Evolutionary conservation across 2,888 invertebrate genomes (phyloP), one percentile per base, ranked within the genome.

Genomic region (Chloroclystis v-ata): DNA sequence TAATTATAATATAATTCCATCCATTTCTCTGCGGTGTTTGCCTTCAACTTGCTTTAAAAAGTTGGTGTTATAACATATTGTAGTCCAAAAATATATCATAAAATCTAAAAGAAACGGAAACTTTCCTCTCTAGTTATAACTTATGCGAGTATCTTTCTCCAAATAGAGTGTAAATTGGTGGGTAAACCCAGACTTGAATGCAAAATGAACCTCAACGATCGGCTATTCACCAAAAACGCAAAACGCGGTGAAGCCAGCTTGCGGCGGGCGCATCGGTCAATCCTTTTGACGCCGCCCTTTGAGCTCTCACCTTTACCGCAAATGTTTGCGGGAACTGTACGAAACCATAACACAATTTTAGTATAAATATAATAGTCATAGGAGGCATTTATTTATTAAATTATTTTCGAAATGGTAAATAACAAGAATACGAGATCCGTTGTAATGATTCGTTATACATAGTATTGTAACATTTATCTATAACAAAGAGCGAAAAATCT

Each of bases 261-360:
- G 83, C 70, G 84, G 84, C 79, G 57, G 53, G 69, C 78, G 67
- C 70, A 75, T 72, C 78, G 75, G 82, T 78, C 80, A 78, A 75
- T 73, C 80, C 79, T 78, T 82, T 81, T 77, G 78, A 78, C 75
- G 73, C 72, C 65, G 32, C 68, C 81, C 80, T 86, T 83, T 83
- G 82, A 83, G 69, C 78, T 82, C 75, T 73, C 82, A 82, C 83
- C 84, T 82, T 63, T 59, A 79, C 85, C 85, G 75, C 85, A 84
- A 83, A 82, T 78, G 75, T 75, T 82, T 77, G 72, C 69, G 69
- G 69, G 72, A 73, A 72, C 75, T 71, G 69, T 68, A 60, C 63
- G 59, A 63, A 62, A 65, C 67, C 65, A 69, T 10, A 5, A 24
- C 28, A 14, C 33, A 11, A 43, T 43, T 20, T 11, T 10, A n/a